phyloP scores from a whole-genome alignment of 2,797 vertebrate genomes.

The Rhadinocentrus ornatus region DNA sequence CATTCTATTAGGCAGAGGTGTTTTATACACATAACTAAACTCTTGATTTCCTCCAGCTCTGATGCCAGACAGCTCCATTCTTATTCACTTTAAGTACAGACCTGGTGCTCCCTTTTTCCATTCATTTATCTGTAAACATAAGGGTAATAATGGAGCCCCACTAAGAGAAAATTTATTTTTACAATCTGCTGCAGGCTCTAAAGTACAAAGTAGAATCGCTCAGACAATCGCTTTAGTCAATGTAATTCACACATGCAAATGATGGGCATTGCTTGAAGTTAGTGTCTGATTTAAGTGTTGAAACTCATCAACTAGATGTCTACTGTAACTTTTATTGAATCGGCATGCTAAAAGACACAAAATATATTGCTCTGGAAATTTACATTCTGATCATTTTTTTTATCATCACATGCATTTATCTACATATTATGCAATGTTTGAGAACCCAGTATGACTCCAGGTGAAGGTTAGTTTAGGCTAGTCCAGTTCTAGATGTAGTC shows the following conservation, averaged over 20 bases:
- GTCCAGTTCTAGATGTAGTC: too few relatives aligned
- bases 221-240: slow-evolving; percentile 45
- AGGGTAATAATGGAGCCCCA: slow-evolving; percentile 52
- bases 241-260: slow-evolving; percentile 15
- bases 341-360: neutral
- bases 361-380: neutral
- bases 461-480: too few relatives aligned
- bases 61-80: slow-evolving; percentile 51
- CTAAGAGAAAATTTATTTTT: slow-evolving; percentile 63
- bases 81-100: slow-evolving; percentile 64
- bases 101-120: slow-evolving; percentile 45
- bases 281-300: neutral
- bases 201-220: slow-evolving; percentile 38
- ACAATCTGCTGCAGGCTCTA: slow-evolving; percentile 48
- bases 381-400: neutral
- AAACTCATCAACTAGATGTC: neutral
- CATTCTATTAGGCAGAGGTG: slow-evolving; percentile 14
- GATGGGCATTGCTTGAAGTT: neutral
- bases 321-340: neutral
- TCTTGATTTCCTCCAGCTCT: slow-evolving; percentile 41
- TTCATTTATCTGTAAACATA: slow-evolving; percentile 68
- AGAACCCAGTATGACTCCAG: too few relatives aligned
- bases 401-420: neutral
- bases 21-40: slow-evolving; percentile 38
- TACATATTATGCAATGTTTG: neutral